phyloP scores from a whole-genome alignment of 2,113 vertebrate genomes.

The Cyanistes caeruleus region DNA sequence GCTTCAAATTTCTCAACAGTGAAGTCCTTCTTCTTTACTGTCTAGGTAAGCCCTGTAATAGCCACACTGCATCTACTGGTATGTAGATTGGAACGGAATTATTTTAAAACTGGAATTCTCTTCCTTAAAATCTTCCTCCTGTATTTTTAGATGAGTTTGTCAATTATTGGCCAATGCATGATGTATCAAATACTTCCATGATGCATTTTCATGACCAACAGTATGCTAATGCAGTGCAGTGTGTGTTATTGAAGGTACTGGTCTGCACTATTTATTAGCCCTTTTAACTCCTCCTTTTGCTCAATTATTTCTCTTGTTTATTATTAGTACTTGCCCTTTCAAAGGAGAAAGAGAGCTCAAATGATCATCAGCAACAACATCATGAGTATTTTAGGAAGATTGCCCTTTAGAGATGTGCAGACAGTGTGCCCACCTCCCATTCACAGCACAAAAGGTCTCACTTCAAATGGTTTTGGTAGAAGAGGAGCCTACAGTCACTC shows the following conservation, averaged over 20 bases:
- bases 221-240: not conserved
- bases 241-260: not conserved
- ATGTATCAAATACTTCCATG: not conserved
- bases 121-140: not conserved
- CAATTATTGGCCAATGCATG: not conserved
- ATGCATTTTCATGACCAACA: not conserved
- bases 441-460: not conserved
- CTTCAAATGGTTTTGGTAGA: not conserved
- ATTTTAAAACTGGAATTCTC: not conserved
- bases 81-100: not conserved
- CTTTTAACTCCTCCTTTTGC: not conserved
- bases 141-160: not conserved
- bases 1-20: not conserved
- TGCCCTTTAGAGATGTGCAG: not conserved
- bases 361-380: not conserved
- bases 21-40: not conserved
- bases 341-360: not conserved
- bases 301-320: not conserved
- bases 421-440: not conserved
- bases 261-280: not conserved
- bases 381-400: not conserved
- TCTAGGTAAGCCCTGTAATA: not conserved
- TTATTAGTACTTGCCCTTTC: not conserved
- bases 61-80: not conserved
- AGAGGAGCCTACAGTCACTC: not conserved